phyloP scores from a whole-genome alignment of 2,113 vertebrate genomes.

The Grus americana region DNA sequence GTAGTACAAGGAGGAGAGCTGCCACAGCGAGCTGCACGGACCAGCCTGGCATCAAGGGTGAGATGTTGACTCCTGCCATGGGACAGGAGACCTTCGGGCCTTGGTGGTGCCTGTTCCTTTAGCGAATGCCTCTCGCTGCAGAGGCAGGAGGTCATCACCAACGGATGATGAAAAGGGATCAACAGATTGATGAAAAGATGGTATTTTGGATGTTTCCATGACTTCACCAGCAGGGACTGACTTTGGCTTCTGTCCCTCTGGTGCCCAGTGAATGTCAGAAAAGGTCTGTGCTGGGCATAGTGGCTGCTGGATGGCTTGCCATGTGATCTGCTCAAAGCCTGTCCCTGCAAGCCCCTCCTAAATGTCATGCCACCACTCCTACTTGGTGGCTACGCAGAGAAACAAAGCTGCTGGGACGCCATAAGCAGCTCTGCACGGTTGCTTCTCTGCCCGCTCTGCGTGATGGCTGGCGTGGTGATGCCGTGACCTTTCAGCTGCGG shows the following conservation, averaged over 20 bases:
- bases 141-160: background rate
- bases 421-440: fast-evolving
- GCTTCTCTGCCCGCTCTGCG: background rate
- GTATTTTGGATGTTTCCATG: background rate
- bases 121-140: background rate
- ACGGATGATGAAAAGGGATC: background rate
- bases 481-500: background rate
- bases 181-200: background rate
- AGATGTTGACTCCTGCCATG: background rate
- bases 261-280: background rate
- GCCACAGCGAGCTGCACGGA: fast-evolving
- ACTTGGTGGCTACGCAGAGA: background rate
- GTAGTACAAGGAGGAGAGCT: background rate
- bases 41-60: background rate
- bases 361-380: background rate
- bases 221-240: background rate
- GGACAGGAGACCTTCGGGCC: background rate
- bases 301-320: background rate
- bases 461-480: background rate
- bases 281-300: background rate
- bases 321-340: background rate
- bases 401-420: fast-evolving
- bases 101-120: background rate
- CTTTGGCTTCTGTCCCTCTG: background rate
- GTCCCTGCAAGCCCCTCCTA: background rate